Percentiles rank a stretch among this genome's conserved stretches.
Evolutionary conservation across 1,140 invertebrate species (phyloP).

Genomic region (Chrysoperla carnea): DNA sequence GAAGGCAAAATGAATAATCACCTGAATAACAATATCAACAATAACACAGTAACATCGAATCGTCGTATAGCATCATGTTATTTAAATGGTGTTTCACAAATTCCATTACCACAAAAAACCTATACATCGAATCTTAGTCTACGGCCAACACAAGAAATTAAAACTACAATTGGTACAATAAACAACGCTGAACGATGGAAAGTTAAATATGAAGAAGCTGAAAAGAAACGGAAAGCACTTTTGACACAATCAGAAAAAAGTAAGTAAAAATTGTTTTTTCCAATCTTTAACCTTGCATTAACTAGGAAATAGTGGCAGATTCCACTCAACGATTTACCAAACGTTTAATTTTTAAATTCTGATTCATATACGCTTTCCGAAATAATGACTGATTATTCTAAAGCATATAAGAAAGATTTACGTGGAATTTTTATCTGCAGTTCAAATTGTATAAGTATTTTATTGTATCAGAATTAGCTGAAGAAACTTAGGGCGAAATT

Average conservation of each 20-base stretch:
- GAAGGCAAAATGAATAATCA: too few species aligned
- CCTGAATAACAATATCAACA: not conserved
- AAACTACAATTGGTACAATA: not conserved
- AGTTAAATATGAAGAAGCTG: not conserved
- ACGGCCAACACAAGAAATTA: not conserved
- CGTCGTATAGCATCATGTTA: not conserved
- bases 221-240: not conserved
- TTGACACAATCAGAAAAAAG: not conserved
- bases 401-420: too few species aligned
- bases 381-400: too few species aligned
- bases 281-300: too few species aligned
- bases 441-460: too few species aligned
- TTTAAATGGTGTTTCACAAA: not conserved
- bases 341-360: too few species aligned
- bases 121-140: not conserved
- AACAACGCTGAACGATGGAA: not conserved
- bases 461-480: too few species aligned
- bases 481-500: too few species aligned
- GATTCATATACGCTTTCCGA: too few species aligned
- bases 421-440: too few species aligned
- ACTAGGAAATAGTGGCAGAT: too few species aligned
- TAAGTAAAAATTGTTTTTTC: not conserved
- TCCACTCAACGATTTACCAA: too few species aligned
- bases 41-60: not conserved
- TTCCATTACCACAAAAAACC: not conserved